Evolutionary conservation across 1,140 invertebrate genomes (phyloP), one percentile per base, ranked within the genome.

Genomic region (Pteromalus puparum): DNA sequence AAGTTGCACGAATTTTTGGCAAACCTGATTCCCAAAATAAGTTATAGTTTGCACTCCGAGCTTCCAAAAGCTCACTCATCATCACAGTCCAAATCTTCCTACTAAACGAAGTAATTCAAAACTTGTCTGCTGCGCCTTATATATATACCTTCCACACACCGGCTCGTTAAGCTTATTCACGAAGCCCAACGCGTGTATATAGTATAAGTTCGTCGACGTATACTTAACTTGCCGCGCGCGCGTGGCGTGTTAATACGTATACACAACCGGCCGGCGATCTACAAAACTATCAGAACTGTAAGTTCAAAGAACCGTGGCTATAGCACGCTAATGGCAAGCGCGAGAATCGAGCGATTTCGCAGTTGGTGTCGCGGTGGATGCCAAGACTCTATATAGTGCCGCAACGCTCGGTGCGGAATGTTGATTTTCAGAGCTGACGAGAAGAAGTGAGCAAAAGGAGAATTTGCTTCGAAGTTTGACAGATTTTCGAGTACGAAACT

Each of bases 211-310:
- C 21, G 53, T 61, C 21, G 53, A 61, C 53, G 53, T n/a, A 18
- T 1, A 7, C 48, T 53, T 53, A 53, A 46, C 42, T 34, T 34
- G 30, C n/a, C n/a, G n/a, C n/a, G n/a, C n/a, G n/a, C n/a, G n/a
- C n/a, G n/a, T n/a, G n/a, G n/a, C n/a, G n/a, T 34, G 30, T 34
- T 4, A 4, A 34, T 2, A 34, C 38, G 38, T 42, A 42, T 6
- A 42, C 10, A 42, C 38, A 42, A 10, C 6, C 38, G 38, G 4
- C 18, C 70, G 53, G 13, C 87, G 87, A 86, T 86, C 87, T 87
- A 88, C 85, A 89, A 88, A 89, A 88, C 87, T 89, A 89, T 90
- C 87, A 87, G 89, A 86, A 86, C 87, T 89, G 88, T 87, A 88
- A 89, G 88, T 90, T 89, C 87, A 89, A 89, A 90, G 89, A 89